A percentile compares a stretch with the other conserved stretches of the same genome.
phyloP scores from a whole-genome alignment of 2,797 vertebrate genomes.

The Melanotaenia maccullochi region DNA sequence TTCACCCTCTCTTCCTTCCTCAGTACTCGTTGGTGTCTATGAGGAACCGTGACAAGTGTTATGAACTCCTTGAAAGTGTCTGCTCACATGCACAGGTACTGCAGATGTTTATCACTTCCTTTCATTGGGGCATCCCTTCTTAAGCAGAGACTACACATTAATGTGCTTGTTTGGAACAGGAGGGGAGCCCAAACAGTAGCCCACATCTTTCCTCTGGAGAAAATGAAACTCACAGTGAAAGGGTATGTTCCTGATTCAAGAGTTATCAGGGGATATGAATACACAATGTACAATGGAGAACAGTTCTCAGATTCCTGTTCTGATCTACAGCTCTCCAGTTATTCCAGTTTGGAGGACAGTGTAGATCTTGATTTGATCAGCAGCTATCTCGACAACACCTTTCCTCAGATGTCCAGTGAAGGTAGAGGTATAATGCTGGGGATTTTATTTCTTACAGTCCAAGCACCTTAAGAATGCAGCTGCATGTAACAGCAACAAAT shows the following conservation, averaged over 20 bases:
- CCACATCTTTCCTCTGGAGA: conserved; percentile 57
- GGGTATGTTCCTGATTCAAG: conserved; percentile 35
- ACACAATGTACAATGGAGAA: no score
- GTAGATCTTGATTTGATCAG: conserved; percentile 19
- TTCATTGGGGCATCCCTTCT: background rate
- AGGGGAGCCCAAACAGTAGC: conserved; percentile 52
- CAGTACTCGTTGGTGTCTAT: conserved; percentile 86
- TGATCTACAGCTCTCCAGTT: conserved; percentile 72
- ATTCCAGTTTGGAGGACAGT: conserved; percentile 75
- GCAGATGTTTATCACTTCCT: background rate
- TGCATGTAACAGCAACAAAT: background rate
- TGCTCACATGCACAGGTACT: conserved; percentile 80
- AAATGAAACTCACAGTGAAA: conserved; percentile 43
- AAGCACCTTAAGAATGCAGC: no score
- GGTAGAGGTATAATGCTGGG: conserved; percentile 35
- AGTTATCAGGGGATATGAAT: background rate
- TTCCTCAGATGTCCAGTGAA: conserved; percentile 29
- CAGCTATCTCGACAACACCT: background rate
- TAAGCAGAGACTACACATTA: background rate
- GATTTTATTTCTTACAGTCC: background rate
- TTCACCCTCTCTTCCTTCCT: background rate
- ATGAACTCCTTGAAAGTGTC: conserved; percentile 75
- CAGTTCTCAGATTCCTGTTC: background rate
- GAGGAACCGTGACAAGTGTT: conserved; percentile 80
- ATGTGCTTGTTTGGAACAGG: conserved; percentile 58